phyloP scores from a whole-genome alignment of 2,113 vertebrate species.

The Limnothrissa miodon region DNA sequence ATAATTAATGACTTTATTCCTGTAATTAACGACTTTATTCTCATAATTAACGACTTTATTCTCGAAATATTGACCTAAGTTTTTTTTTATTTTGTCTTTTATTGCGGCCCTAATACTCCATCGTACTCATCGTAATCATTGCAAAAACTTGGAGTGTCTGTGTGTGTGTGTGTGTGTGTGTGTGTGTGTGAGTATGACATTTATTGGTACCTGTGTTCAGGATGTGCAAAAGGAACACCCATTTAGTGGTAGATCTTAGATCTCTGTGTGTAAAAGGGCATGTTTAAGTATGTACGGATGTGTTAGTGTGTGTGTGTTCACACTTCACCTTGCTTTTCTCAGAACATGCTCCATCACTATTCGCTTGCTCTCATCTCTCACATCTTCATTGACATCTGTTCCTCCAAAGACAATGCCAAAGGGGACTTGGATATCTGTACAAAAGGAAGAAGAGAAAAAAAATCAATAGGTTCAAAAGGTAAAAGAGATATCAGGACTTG shows the following conservation, averaged over 20 bases:
- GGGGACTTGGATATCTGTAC: constrained; percentile 78
- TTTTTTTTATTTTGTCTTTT: too few species aligned
- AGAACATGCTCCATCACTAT: constrained; percentile 84
- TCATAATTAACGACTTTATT: too few species aligned
- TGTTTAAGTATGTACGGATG: not conserved
- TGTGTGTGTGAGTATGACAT: not conserved
- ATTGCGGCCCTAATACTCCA: too few species aligned
- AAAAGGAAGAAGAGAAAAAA: constrained; percentile 46
- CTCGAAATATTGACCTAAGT: too few species aligned
- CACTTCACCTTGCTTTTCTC: constrained; percentile 84
- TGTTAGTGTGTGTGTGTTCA: too few species aligned
- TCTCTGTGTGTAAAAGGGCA: not conserved
- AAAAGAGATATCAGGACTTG: too few species aligned
- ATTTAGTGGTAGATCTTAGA: not conserved
- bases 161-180: not conserved
- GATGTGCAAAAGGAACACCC: not conserved
- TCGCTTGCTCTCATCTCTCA: constrained; percentile 77
- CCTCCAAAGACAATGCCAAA: constrained; percentile 93
- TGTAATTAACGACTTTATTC: too few species aligned
- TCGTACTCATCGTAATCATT: too few species aligned
- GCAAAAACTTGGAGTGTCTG: too few species aligned
- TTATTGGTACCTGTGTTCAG: not conserved
- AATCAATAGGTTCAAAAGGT: not conserved
- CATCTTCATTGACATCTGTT: constrained; percentile 94
- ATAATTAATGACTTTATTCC: too few species aligned